A percentile compares a stretch with the other conserved stretches of the same genome.
Conservation (phyloP, 2,888 invertebrate species). For the Scaptomyza tumidula region DNA sequence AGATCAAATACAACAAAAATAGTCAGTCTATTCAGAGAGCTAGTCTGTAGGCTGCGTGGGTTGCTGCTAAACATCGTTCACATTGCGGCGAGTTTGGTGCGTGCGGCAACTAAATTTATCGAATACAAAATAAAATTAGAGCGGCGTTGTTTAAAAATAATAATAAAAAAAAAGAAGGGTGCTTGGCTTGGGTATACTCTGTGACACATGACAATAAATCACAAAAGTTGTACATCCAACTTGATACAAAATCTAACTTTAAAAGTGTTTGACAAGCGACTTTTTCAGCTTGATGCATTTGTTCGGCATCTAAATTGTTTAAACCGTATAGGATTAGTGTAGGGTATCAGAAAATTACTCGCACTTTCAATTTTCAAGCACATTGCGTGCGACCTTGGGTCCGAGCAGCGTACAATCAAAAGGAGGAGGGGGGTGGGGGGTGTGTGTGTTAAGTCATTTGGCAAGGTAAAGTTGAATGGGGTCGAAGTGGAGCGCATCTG, state of each 20-base stretch:
- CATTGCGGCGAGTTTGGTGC: conserved; percentile 19
- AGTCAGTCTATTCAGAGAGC: not conserved
- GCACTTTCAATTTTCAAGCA: conserved; percentile 49
- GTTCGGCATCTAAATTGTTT: too few relatives aligned
- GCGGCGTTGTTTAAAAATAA: not conserved
- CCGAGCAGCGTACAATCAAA: not conserved
- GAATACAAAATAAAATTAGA: conserved; percentile 4
- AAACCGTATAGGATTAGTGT: not conserved
- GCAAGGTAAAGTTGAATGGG: not conserved
- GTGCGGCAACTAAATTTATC: conserved; percentile 23
- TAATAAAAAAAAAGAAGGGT: not conserved
- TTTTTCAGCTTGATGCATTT: too few relatives aligned
- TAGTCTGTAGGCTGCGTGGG: conserved; percentile 38
- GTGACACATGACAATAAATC: not conserved
- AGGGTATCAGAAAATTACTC: conserved; percentile 13
- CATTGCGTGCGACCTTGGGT: conserved; percentile 51
- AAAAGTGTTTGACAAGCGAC: too few relatives aligned
- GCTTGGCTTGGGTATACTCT: conserved; percentile 5
- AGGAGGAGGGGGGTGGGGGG: not conserved
- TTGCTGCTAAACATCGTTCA: not conserved
- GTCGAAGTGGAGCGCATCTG: conserved; percentile 9
- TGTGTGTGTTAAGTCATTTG: not conserved
- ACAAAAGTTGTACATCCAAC: too few relatives aligned
- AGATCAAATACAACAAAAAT: conserved; percentile 35
- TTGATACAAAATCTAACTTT: too few relatives aligned